Evolutionary conservation across 2,888 invertebrate genomes (phyloP), one percentile per base, ranked within the genome.

Genomic region (Morinoia aosen): DNA sequence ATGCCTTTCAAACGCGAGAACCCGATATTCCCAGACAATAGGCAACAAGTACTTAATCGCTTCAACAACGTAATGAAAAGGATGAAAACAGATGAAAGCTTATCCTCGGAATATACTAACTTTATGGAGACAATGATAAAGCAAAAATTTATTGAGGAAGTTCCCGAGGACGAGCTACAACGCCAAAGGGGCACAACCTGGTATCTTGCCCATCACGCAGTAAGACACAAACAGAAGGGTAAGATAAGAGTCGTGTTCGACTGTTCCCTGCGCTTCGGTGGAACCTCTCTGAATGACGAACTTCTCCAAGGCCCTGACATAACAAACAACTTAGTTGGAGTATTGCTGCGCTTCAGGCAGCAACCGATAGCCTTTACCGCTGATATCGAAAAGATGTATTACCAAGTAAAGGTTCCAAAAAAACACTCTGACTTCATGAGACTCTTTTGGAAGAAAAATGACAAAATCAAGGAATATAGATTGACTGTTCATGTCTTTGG

Each of bases 241-340:
- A 95, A 95, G 56, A 1, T 95, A 39, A 58, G 94, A 33, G 95
- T 95, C 19, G 95, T 95, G 39, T 95, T 95, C n/a, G 76, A 95
- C 57, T 95, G 95, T 25, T 94, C 95, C 25, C 16, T 48, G 16
- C 40, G 40, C 14, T 95, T 48, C 48, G 48, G 48, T 16, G 95
- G 61, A 19, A 58, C 57, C 7, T 39, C 94, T 12, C 64, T 95
- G 39, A 95, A 91, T 39, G 91, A 91, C 48, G n/a, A n/a, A 19
- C 91, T 91, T 19, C 91, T 91, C 19, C 91, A 91, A 91, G 40
- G 95, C 56, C 91, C 90, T 56, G 90, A 58, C 58, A 33, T 33
- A 57, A 58, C n/a, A 48, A 91, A 91, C n/a, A 91, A 91, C n/a
- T 39, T 91, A 16, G 19, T 91, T 48, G n/a, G n/a, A n/a, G n/a